Conservation (phyloP, 1,140 invertebrate species). For the Nasonia longicornis region DNA sequence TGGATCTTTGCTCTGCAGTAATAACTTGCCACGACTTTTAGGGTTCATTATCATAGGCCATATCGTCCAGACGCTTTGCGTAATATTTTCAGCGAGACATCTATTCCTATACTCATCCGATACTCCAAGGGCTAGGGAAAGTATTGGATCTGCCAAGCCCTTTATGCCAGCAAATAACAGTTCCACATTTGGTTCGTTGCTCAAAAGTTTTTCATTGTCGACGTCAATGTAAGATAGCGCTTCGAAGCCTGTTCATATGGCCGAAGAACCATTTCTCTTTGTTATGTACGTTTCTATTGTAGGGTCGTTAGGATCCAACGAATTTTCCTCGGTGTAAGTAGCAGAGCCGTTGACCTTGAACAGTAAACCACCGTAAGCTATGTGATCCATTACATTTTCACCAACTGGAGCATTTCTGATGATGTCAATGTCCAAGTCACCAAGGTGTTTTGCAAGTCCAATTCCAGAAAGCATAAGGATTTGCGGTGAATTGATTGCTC, state of each 20-base stretch:
- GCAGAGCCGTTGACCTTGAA: conserved; percentile 74
- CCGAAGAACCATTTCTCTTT: conserved; percentile 78
- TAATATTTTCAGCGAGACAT: background rate
- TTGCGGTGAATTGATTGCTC: too few relatives aligned
- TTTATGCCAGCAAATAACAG: background rate
- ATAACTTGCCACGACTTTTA: conserved; percentile 8
- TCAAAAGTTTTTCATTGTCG: conserved; percentile 72
- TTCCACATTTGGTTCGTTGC: conserved; percentile 82
- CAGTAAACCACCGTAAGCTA: conserved; percentile 76
- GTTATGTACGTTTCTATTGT: conserved; percentile 66
- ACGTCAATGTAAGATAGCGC: conserved; percentile 76
- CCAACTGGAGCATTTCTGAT: conserved; percentile 70
- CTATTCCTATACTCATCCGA: background rate
- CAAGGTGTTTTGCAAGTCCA: conserved; percentile 79
- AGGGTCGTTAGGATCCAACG: conserved; percentile 51
- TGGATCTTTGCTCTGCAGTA: background rate
- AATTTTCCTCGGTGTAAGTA: conserved; percentile 34
- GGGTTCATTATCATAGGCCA: background rate
- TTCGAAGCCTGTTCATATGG: conserved; percentile 82
- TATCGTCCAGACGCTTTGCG: background rate
- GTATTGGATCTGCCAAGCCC: background rate
- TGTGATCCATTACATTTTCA: conserved; percentile 78
- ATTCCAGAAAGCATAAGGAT: conserved; percentile 82
- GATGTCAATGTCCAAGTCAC: conserved; percentile 72
- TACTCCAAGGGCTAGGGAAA: background rate